A percentile compares a stretch with the other conserved stretches of the same genome.
Evolutionary conservation across 2,888 invertebrate species (phyloP).

Genomic region (Phorcus lineatus): DNA sequence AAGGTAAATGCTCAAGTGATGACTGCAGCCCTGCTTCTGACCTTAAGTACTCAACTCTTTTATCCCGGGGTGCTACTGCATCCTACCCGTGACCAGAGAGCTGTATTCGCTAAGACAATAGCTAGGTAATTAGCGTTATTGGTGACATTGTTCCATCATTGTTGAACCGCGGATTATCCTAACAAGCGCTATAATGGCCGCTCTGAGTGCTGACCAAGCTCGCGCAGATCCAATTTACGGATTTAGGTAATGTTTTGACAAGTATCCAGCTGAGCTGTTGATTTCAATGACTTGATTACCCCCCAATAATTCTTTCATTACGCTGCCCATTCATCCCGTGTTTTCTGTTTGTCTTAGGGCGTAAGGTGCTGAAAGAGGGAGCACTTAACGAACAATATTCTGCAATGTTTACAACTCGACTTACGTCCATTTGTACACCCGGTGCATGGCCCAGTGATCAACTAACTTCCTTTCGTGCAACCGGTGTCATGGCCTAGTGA

Average conservation of each 20-base stretch:
- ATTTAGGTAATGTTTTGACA: conserved; percentile 25
- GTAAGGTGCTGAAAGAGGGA: conserved; percentile 16
- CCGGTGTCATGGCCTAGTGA: too few species aligned
- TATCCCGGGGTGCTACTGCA: background rate
- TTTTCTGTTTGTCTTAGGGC: conserved; percentile 23
- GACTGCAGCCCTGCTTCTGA: background rate
- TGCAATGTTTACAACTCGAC: conserved; percentile 5
- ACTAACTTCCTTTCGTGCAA: too few species aligned
- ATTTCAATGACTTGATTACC: conserved; percentile 22
- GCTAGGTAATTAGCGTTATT: conserved; percentile 11
- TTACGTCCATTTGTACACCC: background rate
- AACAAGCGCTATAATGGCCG: conserved; percentile 2
- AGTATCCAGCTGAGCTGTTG: background rate
- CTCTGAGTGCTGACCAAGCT: background rate
- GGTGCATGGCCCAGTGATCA: too few species aligned
- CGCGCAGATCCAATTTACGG: conserved; percentile 22
- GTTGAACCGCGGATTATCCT: background rate
- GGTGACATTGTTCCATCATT: conserved; percentile 8
- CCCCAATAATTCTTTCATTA: conserved; percentile 24
- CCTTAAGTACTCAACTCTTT: background rate
- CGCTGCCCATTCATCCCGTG: conserved; percentile 5
- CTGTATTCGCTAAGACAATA: conserved; percentile 15
- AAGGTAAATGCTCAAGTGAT: background rate
- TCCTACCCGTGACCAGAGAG: background rate
- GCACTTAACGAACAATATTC: conserved; percentile 4